Evolutionary conservation across 92 coral and sea anemone species (phyloP), one percentile per base, ranked within the genome.

Genomic region (Porites lobata): DNA sequence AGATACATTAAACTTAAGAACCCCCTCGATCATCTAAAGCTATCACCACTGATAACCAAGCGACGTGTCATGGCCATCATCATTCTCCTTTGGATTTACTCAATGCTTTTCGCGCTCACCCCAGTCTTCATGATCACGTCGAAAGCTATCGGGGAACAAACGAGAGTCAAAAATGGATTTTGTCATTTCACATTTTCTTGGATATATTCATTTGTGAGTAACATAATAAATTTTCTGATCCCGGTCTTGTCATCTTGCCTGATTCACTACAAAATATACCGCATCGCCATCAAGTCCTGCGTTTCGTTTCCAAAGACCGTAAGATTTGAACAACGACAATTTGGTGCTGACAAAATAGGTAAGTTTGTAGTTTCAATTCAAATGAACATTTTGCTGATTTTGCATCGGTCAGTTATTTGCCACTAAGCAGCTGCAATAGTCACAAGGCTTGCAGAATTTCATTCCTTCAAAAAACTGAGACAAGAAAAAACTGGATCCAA

Each of bases 61-160:
- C 87, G 79, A 10, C 87, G 92, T 58, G 92, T 92, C 7, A 47
- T 89, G 15, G 26, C 72, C 9, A 54, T 90, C 26, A 84, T 90
- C 54, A 81, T 83, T 6, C 3, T 57, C 21, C 61, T 96, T 7
- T 93, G 98, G 98, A 67, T 85, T 5, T 95, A 94, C 88, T 94
- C 92, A 18, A 65, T 96, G 20, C 75, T 96, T 9, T 94, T 96
- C 26, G 85, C 98, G 13, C 87, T 92, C 3, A 81, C 89, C 5
- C 98, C 98, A 10, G 73, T 82, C 59, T 58, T 95, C 91, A n/a
- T n/a, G n/a, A n/a, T n/a, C n/a, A 96, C 32, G 98, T 3, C 93
- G 98, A 96, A 93, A 91, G 56, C 57, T 1, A 10, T 29, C 32
- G 32, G 32, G 32, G 58, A 29, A 13, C 71, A 85, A 7, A 54